phyloP scores from a whole-genome alignment of 2,797 vertebrate genomes.

The Squalus acanthias region DNA sequence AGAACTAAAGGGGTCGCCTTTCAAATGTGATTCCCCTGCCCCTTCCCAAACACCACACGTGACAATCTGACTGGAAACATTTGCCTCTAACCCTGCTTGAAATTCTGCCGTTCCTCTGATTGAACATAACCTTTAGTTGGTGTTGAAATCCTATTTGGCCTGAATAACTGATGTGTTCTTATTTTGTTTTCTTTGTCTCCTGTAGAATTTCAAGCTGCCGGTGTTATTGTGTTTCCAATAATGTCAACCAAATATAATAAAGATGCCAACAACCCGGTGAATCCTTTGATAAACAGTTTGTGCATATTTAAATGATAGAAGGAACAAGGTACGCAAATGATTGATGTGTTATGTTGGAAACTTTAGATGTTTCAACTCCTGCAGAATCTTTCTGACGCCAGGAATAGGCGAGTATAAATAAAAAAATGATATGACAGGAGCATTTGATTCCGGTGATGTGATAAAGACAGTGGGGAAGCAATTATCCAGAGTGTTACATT shows the following conservation, averaged over 20 bases:
- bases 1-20: not conserved
- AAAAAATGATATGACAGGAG: not conserved
- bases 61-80: not conserved
- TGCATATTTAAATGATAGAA: not conserved
- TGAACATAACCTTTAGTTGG: not conserved
- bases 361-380: not conserved
- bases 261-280: not conserved
- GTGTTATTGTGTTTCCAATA: not conserved
- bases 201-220: not conserved
- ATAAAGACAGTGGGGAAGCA: slow-evolving; percentile 16
- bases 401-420: not conserved
- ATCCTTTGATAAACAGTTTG: not conserved
- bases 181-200: not conserved
- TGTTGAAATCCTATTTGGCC: no score
- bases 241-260: not conserved
- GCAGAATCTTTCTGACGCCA: not conserved
- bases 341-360: not conserved
- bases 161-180: no score
- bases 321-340: not conserved
- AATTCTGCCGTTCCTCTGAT: not conserved
- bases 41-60: not conserved
- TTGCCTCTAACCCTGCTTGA: not conserved
- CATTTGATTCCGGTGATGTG: slow-evolving; percentile 23
- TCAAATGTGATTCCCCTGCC: not conserved
- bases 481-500: slow-evolving; percentile 23